Evolutionary conservation across 2,888 invertebrate species (phyloP).

Genomic region (Celastrina argiolus): DNA sequence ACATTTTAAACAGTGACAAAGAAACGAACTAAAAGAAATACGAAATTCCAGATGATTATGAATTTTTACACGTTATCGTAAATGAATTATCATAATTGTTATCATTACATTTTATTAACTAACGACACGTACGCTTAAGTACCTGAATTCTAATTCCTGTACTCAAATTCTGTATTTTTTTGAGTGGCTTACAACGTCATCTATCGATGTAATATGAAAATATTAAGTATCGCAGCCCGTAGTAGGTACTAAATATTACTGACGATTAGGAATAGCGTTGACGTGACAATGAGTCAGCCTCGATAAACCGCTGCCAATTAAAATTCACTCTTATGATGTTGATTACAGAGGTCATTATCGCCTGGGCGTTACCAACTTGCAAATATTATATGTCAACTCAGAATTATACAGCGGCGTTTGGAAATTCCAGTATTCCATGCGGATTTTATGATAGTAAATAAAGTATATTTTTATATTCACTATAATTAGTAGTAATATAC

Average conservation of each 20-base stretch:
- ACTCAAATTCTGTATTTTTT: too few species aligned
- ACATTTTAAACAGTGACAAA: too few species aligned
- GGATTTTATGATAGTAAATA: conserved; percentile 3
- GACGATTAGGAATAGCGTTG: conserved; percentile 22
- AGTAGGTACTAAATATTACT: conserved; percentile 12
- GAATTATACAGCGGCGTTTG: conserved; percentile 2
- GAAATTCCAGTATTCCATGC: conserved; percentile 20
- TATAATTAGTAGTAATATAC: background rate
- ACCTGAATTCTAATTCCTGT: too few species aligned
- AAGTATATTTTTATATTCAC: background rate
- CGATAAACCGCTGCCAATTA: background rate
- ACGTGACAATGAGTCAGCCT: conserved; percentile 24
- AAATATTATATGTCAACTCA: conserved; percentile 23
- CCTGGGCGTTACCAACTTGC: background rate
- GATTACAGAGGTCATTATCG: conserved; percentile 18
- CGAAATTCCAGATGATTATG: too few species aligned
- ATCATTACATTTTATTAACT: too few species aligned
- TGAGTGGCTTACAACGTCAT: conserved; percentile 22
- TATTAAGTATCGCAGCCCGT: conserved; percentile 20
- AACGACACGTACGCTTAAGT: too few species aligned
- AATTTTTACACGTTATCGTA: too few species aligned
- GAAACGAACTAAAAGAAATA: too few species aligned
- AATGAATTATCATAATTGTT: too few species aligned
- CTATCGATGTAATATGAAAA: conserved; percentile 24
- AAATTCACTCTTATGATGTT: background rate